phyloP scores from a whole-genome alignment of 2,888 invertebrate species.

The Drosophila tripunctata region DNA sequence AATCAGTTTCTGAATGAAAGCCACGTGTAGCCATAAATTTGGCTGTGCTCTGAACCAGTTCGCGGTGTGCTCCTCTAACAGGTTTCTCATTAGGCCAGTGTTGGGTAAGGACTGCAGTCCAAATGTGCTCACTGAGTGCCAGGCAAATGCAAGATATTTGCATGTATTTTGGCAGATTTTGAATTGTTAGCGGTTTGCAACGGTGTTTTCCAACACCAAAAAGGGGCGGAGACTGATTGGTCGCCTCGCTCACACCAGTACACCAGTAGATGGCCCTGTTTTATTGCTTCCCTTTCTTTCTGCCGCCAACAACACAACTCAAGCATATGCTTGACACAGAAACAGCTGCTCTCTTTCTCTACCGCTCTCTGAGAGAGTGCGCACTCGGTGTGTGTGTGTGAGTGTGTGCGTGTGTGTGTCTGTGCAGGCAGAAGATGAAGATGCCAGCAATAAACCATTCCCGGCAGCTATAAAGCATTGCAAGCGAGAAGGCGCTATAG shows the following conservation, averaged over 20 bases:
- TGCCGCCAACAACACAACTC: conserved; percentile 49
- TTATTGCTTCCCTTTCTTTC: conserved; percentile 57
- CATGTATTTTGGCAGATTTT: conserved; percentile 35
- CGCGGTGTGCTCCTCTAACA: conserved; percentile 65
- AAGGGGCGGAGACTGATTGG: conserved; percentile 80
- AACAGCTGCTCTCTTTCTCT: conserved; percentile 75
- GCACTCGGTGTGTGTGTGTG: conserved; percentile 17
- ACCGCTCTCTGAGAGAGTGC: conserved; percentile 57
- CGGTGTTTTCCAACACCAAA: conserved; percentile 65
- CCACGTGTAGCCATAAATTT: conserved; percentile 78
- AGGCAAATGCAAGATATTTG: conserved; percentile 22
- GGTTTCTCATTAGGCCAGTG: conserved; percentile 78
- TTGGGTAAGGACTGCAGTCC: conserved; percentile 25
- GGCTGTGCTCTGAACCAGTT: conserved; percentile 61
- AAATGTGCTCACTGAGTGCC: conserved; percentile 6
- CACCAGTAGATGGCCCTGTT: conserved; percentile 24
- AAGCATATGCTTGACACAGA: conserved; percentile 72
- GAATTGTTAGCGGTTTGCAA: conserved; percentile 39
- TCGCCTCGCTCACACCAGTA: conserved; percentile 56
- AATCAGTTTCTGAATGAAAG: conserved; percentile 75
- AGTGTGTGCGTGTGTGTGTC: conserved; percentile 35
- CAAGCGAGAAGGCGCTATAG: conserved; percentile 60
- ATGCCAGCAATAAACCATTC: conserved; percentile 84
- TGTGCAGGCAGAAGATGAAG: conserved; percentile 64
- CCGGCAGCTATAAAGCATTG: conserved; percentile 84